Evolutionary conservation across 2,113 vertebrate species (phyloP).

Genomic region (Alouatta palliata): DNA sequence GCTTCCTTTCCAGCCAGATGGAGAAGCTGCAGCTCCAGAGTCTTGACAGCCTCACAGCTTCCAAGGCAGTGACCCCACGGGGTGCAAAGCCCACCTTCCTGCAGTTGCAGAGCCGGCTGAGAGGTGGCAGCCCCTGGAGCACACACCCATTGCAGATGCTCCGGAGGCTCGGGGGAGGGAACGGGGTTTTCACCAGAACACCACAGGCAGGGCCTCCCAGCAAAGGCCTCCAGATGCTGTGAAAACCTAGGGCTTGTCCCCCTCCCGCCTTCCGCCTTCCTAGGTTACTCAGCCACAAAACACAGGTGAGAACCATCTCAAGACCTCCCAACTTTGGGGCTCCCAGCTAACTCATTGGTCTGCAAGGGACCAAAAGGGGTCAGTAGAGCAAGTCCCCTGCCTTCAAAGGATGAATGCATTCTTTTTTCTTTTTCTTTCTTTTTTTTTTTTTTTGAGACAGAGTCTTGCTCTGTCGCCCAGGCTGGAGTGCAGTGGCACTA

Average conservation of each 20-base stretch:
- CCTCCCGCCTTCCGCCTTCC: background rate
- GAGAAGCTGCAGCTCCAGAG: conserved; percentile 9
- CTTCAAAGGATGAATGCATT: background rate
- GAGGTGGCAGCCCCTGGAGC: background rate
- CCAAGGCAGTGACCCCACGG: background rate
- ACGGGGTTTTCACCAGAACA: background rate
- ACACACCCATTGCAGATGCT: background rate
- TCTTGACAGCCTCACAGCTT: conserved; percentile 40
- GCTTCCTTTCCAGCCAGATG: conserved; percentile 58
- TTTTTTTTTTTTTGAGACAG: no score
- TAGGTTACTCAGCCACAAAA: background rate
- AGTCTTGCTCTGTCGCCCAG: no score
- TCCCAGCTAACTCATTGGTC: background rate
- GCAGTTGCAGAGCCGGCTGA: conserved; percentile 28
- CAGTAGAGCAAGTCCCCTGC: background rate
- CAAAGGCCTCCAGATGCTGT: background rate
- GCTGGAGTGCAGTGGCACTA: no score
- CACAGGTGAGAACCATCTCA: background rate
- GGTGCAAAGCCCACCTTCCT: conserved; percentile 47
- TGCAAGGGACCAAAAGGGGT: background rate
- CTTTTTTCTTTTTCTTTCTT: background rate
- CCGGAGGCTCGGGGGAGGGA: background rate
- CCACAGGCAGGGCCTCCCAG: rapidly evolving
- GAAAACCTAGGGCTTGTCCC: rapidly evolving
- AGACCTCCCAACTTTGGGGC: background rate